These are phyloP conservation scores for Emydura subglobosa DNA, from an alignment of 2,113 vertebrate species.

Conservation along the genomic window DNA sequence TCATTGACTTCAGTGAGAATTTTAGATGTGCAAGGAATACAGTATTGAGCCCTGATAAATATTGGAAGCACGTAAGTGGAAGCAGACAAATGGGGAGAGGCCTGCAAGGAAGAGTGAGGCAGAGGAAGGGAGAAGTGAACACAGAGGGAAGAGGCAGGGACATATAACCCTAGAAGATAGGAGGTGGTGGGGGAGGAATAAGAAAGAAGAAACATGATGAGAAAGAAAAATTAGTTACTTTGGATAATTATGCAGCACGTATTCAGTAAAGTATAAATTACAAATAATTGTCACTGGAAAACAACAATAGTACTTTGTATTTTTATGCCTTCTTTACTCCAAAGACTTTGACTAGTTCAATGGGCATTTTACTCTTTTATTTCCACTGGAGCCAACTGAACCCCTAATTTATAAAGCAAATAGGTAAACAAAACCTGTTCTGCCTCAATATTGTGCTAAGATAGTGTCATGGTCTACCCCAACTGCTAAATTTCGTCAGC, in stretches of 20 bases:
- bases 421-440: neutral
- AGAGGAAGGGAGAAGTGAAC: neutral
- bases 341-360: neutral
- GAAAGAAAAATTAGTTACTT: neutral
- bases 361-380: neutral
- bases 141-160: neutral
- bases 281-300: neutral
- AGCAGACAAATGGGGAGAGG: neutral
- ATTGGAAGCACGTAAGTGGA: fast-evolving
- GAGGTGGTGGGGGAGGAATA: neutral
- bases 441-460: neutral
- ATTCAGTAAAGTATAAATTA: neutral
- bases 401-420: neutral
- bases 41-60: neutral
- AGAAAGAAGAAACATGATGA: neutral
- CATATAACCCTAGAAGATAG: neutral
- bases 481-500: neutral
- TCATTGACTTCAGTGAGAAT: neutral
- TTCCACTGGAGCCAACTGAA: neutral
- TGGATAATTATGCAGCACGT: neutral
- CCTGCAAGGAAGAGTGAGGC: neutral
- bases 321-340: neutral
- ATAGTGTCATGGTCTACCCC: neutral
- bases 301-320: neutral
- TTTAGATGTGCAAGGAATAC: neutral